Percentiles rank a stretch among this genome's conserved stretches.
Evolutionary conservation across 2,797 vertebrate species (phyloP).

Genomic region (Typhlichthys subterraneus): DNA sequence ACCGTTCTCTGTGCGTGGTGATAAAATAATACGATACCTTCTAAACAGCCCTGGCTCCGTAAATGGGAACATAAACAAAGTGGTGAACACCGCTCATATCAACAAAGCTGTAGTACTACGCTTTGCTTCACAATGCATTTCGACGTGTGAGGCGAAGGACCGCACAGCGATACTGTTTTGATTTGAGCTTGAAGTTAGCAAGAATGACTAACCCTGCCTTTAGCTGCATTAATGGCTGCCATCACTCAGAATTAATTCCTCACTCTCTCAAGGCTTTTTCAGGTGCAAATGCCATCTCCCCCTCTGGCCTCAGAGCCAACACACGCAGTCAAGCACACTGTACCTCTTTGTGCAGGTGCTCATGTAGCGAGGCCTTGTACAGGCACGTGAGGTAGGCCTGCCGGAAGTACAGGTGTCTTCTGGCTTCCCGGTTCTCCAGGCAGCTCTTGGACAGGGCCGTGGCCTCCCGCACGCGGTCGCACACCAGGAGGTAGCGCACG

Average conservation of each 20-base stretch:
- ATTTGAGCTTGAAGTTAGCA: no score
- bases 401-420: constrained; percentile 93
- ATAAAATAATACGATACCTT: no score
- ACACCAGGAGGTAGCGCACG: constrained; percentile 95
- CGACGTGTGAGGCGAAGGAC: no score
- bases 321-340: background rate
- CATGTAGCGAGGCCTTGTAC: constrained; percentile 89
- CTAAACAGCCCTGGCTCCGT: no score
- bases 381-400: constrained; percentile 97
- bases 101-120: no score
- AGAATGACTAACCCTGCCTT: background rate
- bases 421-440: constrained; percentile 87
- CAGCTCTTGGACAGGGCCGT: constrained; percentile 93
- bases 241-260: background rate
- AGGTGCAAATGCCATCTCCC: constrained; percentile 58
- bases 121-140: no score
- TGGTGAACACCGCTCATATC: no score
- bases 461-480: constrained; percentile 92
- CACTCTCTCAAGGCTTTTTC: no score
- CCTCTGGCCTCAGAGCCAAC: constrained; percentile 73
- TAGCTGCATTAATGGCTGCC: background rate
- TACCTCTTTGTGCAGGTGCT: constrained; percentile 91
- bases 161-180: no score
- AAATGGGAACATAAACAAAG: no score
- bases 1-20: no score